Percentiles rank a stretch among this genome's conserved stretches.
Conservation (phyloP, 2,113 vertebrate species). For the Bagarius yarrelli region DNA sequence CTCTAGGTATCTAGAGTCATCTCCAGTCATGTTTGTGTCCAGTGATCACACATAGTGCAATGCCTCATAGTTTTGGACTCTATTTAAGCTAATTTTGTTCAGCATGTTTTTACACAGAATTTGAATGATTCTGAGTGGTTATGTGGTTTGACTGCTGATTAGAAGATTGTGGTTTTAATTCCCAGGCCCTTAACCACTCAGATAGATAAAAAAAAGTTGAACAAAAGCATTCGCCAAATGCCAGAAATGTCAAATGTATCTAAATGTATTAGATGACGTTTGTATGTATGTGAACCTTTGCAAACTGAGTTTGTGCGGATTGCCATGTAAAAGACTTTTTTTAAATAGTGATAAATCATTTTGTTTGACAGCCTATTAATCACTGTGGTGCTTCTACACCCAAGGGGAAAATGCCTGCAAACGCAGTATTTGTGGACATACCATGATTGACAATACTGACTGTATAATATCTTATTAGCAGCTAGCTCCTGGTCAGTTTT, state of each 20-base stretch:
- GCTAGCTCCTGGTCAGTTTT: not conserved
- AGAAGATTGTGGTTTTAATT: too few species aligned
- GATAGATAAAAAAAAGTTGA: too few species aligned
- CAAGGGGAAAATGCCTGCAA: not conserved
- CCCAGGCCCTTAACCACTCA: too few species aligned
- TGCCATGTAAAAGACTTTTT: not conserved
- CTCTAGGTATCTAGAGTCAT: not conserved
- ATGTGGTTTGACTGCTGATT: too few species aligned
- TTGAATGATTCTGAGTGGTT: not conserved
- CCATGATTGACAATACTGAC: not conserved
- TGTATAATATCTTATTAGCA: not conserved
- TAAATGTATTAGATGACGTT: too few species aligned
- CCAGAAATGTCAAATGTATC: too few species aligned
- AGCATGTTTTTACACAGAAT: not conserved
- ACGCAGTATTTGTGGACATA: not conserved
- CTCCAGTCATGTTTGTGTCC: not conserved
- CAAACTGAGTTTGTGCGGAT: not conserved
- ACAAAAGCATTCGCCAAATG: too few species aligned
- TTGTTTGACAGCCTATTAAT: constrained; percentile 12
- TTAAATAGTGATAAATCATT: not conserved
- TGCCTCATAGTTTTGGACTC: not conserved
- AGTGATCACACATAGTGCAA: not conserved
- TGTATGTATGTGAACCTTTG: too few species aligned
- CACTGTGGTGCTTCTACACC: not conserved
- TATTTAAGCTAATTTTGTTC: not conserved